Conservation (phyloP, 2,113 vertebrate species). For the Illadopsis cleaveri region DNA sequence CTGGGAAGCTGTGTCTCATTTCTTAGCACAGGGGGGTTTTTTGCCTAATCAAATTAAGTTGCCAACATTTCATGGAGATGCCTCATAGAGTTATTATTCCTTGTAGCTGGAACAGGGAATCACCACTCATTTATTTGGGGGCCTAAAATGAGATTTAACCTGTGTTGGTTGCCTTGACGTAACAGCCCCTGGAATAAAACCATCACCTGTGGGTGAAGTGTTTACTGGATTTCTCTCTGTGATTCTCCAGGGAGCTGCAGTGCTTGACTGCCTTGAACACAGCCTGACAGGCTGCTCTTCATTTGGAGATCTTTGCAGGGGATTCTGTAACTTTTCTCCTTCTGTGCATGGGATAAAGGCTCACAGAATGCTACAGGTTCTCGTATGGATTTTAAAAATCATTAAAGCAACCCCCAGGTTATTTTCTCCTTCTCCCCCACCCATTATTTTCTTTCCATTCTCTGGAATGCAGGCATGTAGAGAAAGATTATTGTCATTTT, state of each 20-base stretch:
- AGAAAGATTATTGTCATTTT: not conserved
- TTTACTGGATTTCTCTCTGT: not conserved
- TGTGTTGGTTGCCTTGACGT: not conserved
- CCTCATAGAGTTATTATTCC: not conserved
- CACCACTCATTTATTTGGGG: not conserved
- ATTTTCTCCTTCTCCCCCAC: not conserved
- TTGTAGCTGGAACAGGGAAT: not conserved
- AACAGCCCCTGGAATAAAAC: not conserved
- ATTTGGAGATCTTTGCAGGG: not conserved
- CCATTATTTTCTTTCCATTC: not conserved
- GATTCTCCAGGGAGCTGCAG: not conserved
- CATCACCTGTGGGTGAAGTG: not conserved
- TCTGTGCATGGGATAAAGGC: not conserved
- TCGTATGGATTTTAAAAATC: not conserved
- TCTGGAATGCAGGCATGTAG: not conserved
- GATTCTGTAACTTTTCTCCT: not conserved
- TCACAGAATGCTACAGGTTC: not conserved
- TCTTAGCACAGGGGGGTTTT: not conserved
- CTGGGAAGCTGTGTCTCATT: not conserved
- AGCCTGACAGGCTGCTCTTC: not conserved
- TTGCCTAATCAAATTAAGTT: not conserved
- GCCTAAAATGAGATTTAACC: not conserved
- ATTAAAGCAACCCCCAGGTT: fast-evolving
- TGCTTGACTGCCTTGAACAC: not conserved
- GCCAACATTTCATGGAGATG: not conserved